These are phyloP conservation scores for Cotesia congregata DNA, from an alignment of 2,888 invertebrate genomes.

Conservation along the genomic window DNA sequence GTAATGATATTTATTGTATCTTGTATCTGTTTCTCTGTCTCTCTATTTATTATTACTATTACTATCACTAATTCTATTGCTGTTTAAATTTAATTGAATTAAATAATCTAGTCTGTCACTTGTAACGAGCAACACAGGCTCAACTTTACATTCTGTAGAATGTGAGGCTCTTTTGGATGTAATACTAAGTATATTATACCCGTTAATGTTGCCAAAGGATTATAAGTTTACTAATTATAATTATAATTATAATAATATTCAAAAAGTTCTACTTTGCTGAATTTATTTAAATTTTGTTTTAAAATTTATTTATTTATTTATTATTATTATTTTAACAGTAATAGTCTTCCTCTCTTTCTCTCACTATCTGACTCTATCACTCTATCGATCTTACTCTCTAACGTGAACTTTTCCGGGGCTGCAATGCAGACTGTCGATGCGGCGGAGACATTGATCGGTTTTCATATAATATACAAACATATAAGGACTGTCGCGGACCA, in stretches of 20 bases:
- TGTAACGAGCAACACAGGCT: no score
- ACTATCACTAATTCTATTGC: constrained; percentile 22
- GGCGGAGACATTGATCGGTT: constrained; percentile 45
- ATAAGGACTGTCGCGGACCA: constrained; percentile 66
- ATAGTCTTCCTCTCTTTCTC: constrained; percentile 39
- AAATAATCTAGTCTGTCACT: constrained; percentile 32
- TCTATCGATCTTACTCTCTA: constrained; percentile 43
- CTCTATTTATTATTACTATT: constrained; percentile 33
- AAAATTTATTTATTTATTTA: background rate
- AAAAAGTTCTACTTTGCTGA: no score
- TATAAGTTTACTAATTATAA: background rate
- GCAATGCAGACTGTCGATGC: constrained; percentile 36
- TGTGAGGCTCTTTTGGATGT: background rate
- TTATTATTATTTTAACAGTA: constrained; percentile 20
- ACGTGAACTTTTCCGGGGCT: constrained; percentile 14
- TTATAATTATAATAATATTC: no score
- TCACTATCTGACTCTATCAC: constrained; percentile 44
- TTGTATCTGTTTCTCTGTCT: constrained; percentile 35
- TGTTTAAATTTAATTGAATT: no score
- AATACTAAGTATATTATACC: constrained; percentile 39
- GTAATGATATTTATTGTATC: constrained; percentile 43
- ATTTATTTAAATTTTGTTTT: background rate
- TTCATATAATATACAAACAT: constrained; percentile 19
- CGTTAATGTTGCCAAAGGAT: constrained; percentile 30
- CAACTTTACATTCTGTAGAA: no score